These are phyloP conservation scores for Morone saxatilis DNA, from an alignment of 2,113 vertebrate species.

Conservation along the genomic window DNA sequence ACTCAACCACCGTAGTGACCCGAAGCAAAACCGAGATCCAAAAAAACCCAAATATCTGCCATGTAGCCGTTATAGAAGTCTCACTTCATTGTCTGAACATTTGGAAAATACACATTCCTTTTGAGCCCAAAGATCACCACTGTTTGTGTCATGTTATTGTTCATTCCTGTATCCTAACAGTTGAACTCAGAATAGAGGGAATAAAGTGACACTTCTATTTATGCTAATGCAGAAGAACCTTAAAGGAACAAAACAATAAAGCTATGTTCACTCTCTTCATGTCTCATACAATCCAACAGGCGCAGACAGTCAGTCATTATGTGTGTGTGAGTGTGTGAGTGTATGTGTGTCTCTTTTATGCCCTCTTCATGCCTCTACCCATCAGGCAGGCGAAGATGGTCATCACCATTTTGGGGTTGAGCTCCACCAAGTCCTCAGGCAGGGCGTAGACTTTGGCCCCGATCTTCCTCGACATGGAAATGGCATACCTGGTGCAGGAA, in stretches of 20 bases:
- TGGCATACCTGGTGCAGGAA: constrained; percentile 85
- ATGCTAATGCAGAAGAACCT: neutral
- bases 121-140: neutral
- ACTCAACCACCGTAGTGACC: neutral
- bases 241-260: neutral
- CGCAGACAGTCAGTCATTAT: constrained; percentile 84
- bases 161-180: neutral
- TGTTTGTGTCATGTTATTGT: neutral
- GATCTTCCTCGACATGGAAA: constrained; percentile 95
- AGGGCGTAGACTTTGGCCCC: constrained; percentile 93
- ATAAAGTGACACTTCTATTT: constrained; percentile 19
- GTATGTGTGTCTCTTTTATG: constrained; percentile 36
- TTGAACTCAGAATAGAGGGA: neutral
- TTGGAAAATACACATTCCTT: neutral
- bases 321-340: neutral
- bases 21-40: neutral
- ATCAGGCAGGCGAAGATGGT: constrained; percentile 89
- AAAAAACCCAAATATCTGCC: neutral
- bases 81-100: neutral
- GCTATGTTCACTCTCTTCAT: neutral
- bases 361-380: constrained; percentile 77
- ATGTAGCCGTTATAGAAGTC: neutral
- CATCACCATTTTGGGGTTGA: constrained; percentile 97
- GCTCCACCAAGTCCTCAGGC: constrained; percentile 93
- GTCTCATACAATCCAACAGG: neutral